Conservation (phyloP, 2,888 invertebrate genomes). For the Acrobasis consociella region DNA sequence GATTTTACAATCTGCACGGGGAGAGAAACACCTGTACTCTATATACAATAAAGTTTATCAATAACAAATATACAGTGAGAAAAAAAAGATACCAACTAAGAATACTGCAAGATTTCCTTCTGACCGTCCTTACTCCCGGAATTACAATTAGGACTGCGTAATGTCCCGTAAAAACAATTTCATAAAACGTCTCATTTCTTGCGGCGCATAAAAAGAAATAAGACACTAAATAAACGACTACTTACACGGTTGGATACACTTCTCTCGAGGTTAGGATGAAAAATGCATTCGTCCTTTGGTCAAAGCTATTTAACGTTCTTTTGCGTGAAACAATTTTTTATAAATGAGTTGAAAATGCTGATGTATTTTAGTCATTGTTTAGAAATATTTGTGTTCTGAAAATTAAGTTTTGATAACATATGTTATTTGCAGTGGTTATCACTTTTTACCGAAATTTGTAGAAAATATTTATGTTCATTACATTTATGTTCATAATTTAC, state of each 20-base stretch:
- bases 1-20: too few relatives aligned
- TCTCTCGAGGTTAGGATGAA: slow-evolving; percentile 56
- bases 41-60: too few relatives aligned
- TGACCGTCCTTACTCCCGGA: slow-evolving; percentile 46
- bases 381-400: too few relatives aligned
- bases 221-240: slow-evolving; percentile 75
- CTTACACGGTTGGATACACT: slow-evolving; percentile 65
- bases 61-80: too few relatives aligned
- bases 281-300: slow-evolving; percentile 50
- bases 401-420: neutral
- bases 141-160: slow-evolving; percentile 77
- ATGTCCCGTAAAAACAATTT: slow-evolving; percentile 81
- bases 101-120: neutral
- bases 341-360: neutral
- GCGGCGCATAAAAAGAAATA: slow-evolving; percentile 71
- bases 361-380: neutral
- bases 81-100: too few relatives aligned
- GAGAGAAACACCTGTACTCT: too few relatives aligned
- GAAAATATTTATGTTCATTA: too few relatives aligned
- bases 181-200: slow-evolving; percentile 76
- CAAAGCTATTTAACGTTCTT: slow-evolving; percentile 51
- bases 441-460: too few relatives aligned
- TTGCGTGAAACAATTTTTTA: slow-evolving; percentile 44
- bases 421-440: too few relatives aligned
- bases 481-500: too few relatives aligned